Base-by-base conservation (phyloP, 1,140 invertebrate genomes). In the Thereuonema tuberculata region DNA sequence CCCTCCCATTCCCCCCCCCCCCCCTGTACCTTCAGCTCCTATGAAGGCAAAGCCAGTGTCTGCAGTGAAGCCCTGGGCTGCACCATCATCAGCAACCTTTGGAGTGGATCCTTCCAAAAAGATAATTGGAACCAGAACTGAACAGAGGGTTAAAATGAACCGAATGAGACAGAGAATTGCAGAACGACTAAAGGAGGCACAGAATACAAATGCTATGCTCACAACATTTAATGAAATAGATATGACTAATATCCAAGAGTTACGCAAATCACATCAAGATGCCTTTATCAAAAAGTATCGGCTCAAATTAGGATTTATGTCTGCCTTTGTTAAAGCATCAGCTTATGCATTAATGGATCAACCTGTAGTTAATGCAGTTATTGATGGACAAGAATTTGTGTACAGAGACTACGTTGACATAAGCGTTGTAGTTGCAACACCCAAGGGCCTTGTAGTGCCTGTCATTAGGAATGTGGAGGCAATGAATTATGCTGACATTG, bases 141-240 rank as follows among this genome's bases (percentile, higher is more conserved):
- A 97, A 74, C 89, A 92, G 68, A 81, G 93, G 61, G 72, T 98
- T 0, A 99, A 99, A 75, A 99, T 99, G 93, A 98, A 95, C 71
- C 81, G 96, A 63, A 99, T 99, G 94, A 76, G 97, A 46, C 80
- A 82, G 67, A 85, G 93, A 65, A 99, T 99, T 69, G 93, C 95
- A 1, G 83, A 94, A 67, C 80, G 97, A 59, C 78, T 99, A 63
- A 99, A 99, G 76, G 93, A 98, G 67, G 95, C 97, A 14, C 97
- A 99, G 75, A 96, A 99, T 72, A 90, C 86, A 0, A 96, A 94
- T 75, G 97, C 97, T 2, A 98, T 99, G 93, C 76, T 99, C 48
- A 99, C 97, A 0, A 99, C 97, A 0, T 99, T 99, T 73, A 99
- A 99, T 75, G 97, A 99, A 79, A 85, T 99, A 65, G 95, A 99